Percentiles rank a stretch among this genome's conserved stretches.
Evolutionary conservation across 2,797 vertebrate genomes (phyloP).

Genomic region (Macropus fuliginosus): DNA sequence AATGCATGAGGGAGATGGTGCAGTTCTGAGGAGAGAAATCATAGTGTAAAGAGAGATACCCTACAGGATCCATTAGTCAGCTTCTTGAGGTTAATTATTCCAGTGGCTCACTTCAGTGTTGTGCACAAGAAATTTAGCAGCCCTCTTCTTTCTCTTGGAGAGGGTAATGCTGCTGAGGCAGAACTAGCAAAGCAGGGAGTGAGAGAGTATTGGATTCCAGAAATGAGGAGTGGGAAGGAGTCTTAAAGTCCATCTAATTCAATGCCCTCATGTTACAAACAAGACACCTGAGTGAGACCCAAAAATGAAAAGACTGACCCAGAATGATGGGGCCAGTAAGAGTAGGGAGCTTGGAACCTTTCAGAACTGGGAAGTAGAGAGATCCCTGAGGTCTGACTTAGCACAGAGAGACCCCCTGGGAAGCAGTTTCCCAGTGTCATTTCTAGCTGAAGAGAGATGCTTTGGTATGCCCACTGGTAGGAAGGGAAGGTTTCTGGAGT

Average conservation of each 20-base stretch:
- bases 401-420: neutral
- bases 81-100: neutral
- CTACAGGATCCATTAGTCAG: too few species aligned
- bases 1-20: neutral
- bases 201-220: neutral
- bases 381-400: neutral
- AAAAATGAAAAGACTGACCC: neutral
- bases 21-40: neutral
- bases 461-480: neutral
- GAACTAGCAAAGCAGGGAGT: neutral
- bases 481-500: neutral
- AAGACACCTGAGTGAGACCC: neutral
- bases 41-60: neutral
- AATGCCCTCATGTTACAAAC: neutral
- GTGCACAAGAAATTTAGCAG: neutral
- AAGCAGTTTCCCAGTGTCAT: neutral
- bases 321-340: neutral
- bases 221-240: neutral
- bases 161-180: neutral
- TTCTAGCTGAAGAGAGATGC: neutral
- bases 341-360: neutral
- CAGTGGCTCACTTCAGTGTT: neutral
- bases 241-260: neutral
- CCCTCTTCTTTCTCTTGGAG: neutral
- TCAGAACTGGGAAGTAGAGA: neutral